Percentiles rank a stretch among this genome's conserved stretches.
Conservation (phyloP, 2,888 invertebrate genomes). For the Ectemnius continuus region DNA sequence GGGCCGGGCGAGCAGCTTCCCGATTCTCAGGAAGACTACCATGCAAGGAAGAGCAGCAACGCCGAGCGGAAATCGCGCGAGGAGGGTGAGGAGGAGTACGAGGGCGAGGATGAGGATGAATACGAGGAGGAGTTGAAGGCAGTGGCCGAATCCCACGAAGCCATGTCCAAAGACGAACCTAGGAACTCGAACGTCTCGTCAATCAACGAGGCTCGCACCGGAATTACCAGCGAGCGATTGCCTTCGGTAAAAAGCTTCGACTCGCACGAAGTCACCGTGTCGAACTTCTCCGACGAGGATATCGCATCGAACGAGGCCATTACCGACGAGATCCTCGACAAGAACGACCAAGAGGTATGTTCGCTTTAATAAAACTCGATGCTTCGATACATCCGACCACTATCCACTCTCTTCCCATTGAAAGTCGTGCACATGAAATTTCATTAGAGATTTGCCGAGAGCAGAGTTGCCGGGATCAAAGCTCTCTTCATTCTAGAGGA, state of each 20-base stretch:
- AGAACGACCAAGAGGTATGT: conserved; percentile 57
- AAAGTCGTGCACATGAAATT: too few species aligned
- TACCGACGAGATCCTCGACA: conserved; percentile 48
- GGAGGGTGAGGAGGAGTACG: conserved; percentile 44
- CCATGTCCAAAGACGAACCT: conserved; percentile 68
- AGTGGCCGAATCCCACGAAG: conserved; percentile 67
- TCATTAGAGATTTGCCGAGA: too few species aligned
- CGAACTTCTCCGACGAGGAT: conserved; percentile 64
- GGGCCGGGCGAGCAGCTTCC: background rate
- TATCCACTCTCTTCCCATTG: too few species aligned
- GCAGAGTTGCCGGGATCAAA: too few species aligned
- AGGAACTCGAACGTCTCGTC: conserved; percentile 52
- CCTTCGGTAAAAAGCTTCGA: conserved; percentile 58
- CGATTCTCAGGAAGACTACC: conserved; percentile 17
- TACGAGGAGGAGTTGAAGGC: conserved; percentile 68
- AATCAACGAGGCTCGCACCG: conserved; percentile 49
- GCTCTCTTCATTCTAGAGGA: too few species aligned
- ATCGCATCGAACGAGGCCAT: conserved; percentile 65
- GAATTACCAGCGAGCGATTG: background rate
- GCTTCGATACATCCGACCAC: too few species aligned
- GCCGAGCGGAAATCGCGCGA: conserved; percentile 41
- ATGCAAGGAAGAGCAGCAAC: conserved; percentile 26
- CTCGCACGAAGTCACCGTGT: conserved; percentile 63
- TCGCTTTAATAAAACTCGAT: too few species aligned
- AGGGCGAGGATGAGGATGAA: conserved; percentile 58